These are phyloP conservation scores for Anisognathus igniventris DNA, from an alignment of 2,797 vertebrate genomes.

Conservation along the genomic window DNA sequence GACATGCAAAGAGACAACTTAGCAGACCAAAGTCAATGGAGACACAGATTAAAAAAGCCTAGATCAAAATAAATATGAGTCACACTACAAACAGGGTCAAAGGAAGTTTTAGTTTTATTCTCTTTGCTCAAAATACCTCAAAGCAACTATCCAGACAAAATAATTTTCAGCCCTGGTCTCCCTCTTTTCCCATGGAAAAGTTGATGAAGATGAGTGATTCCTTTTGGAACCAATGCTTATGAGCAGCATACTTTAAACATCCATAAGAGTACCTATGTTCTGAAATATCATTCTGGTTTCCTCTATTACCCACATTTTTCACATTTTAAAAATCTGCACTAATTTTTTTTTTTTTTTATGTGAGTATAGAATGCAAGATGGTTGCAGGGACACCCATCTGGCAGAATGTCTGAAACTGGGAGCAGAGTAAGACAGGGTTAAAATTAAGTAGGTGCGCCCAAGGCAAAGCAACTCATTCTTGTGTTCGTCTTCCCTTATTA, in stretches of 20 bases:
- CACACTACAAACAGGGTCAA: neutral
- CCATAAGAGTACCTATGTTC: neutral
- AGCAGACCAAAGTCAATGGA: neutral
- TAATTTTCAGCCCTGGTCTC: neutral
- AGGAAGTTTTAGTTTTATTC: neutral
- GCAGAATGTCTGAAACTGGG: neutral
- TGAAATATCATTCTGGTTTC: neutral
- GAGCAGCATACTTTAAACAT: neutral
- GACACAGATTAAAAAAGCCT: neutral
- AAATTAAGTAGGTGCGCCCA: neutral
- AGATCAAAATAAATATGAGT: neutral
- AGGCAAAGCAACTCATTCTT: neutral
- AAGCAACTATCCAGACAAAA: neutral
- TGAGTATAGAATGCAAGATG: neutral
- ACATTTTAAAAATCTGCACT: neutral
- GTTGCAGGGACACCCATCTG: neutral
- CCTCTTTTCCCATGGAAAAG: neutral
- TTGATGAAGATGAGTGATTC: neutral
- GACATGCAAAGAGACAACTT: neutral
- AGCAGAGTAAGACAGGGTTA: neutral
- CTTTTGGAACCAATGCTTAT: neutral
- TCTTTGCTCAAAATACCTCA: neutral
- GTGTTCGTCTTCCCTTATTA: neutral
- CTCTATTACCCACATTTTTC: neutral
- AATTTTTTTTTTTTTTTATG: neutral